Evolutionary conservation across 2,888 invertebrate species (phyloP).

Genomic region (Gymnosoma rotundatum): DNA sequence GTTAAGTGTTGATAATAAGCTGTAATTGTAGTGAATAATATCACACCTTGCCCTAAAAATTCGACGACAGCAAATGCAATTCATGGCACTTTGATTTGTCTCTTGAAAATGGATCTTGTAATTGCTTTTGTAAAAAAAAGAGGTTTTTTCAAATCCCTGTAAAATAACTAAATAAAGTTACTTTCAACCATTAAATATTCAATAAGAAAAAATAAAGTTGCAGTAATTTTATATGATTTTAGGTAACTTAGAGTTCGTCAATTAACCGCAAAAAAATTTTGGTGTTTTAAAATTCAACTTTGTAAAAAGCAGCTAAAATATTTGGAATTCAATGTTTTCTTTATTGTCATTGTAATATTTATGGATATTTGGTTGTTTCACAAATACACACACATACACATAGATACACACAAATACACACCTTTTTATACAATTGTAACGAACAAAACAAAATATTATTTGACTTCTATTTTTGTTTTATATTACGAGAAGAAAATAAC

Average conservation of each 20-base stretch:
- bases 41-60: no score
- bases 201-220: no score
- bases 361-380: conserved; percentile 61
- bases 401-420: conserved; percentile 2
- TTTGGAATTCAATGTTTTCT: conserved; percentile 78
- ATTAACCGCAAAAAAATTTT: not conserved
- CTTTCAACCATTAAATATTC: no score
- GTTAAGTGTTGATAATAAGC: no score
- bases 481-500: conserved; percentile 39
- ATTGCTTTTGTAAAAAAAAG: no score
- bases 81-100: no score
- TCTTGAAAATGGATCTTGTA: no score
- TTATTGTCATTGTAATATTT: conserved; percentile 72
- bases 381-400: not conserved
- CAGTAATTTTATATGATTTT: not conserved
- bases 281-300: not conserved
- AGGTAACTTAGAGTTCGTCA: not conserved
- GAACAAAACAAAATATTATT: conserved; percentile 6
- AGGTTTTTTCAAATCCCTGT: no score
- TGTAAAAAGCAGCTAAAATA: conserved; percentile 67
- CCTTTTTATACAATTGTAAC: conserved; percentile 6
- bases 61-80: no score
- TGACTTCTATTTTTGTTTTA: conserved; percentile 38
- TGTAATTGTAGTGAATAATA: no score
- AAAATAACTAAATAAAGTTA: no score